phyloP scores from a whole-genome alignment of 2,888 invertebrate genomes.

The Agriotes lineatus region DNA sequence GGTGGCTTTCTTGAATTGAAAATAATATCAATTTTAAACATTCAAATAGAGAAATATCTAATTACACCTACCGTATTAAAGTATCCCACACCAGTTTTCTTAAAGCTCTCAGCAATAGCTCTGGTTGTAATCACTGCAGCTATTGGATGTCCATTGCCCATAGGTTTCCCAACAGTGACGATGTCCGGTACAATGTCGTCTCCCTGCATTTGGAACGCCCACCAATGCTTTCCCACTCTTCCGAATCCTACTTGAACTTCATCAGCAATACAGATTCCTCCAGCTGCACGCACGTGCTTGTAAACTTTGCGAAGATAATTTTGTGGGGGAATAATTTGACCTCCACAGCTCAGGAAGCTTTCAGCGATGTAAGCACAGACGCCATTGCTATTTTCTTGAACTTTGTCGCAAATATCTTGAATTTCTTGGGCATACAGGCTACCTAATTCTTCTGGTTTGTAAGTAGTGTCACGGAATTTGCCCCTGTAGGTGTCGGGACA shows the following conservation, averaged over 20 bases:
- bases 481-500: constrained; percentile 96
- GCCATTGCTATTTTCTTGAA: constrained; percentile 75
- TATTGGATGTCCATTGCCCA: constrained; percentile 99
- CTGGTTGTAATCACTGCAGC: constrained; percentile 95
- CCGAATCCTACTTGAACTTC: constrained; percentile 99
- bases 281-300: constrained; percentile 86
- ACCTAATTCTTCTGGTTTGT: constrained; percentile 78
- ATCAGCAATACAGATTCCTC: constrained; percentile 96
- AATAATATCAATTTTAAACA: too few relatives aligned
- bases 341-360: constrained; percentile 97
- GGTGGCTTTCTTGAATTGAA: too few relatives aligned
- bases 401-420: constrained; percentile 75
- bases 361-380: constrained; percentile 94
- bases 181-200: constrained; percentile 93
- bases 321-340: constrained; percentile 93
- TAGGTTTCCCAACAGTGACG: constrained; percentile 97
- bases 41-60: not conserved
- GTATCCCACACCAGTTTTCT: constrained; percentile 92
- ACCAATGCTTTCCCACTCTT: constrained; percentile 93
- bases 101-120: constrained; percentile 91
- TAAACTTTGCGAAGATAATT: constrained; percentile 89
- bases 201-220: constrained; percentile 94
- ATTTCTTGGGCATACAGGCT: constrained; percentile 89
- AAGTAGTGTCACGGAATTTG: constrained; percentile 78
- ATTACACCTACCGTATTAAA: constrained; percentile 90